Base-by-base conservation (phyloP, 2,888 invertebrate species). In the Amorpha juglandis region DNA sequence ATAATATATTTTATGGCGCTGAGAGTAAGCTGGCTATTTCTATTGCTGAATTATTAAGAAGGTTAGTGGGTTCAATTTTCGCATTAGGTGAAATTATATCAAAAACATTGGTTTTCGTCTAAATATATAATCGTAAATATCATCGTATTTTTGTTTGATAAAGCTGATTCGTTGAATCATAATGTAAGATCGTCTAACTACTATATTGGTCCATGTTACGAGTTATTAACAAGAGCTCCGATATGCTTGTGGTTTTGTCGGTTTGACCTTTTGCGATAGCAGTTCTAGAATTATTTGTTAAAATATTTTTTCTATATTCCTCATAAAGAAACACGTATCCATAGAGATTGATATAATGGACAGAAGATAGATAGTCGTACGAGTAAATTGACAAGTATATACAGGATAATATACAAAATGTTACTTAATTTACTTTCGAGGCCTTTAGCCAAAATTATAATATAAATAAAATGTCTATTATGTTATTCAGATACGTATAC, bases 381-480 rank as follows among this genome's bases (percentile, higher is more conserved):
- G n/a, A n/a, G 38, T 4, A 55, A 55, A 55, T 14, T 33, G 33
- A 53, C 21, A 33, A n/a, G n/a, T 21, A n/a, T 53, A 35, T 12
- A 53, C 53, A n/a, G 33, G n/a, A 35, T 55, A 21, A n/a, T 51
- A 51, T 51, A n/a, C 14, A 45, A 45, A 12, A 45, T 45, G 45
- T 45, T 27, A 27, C 4, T 27, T 1, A 1, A 27, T 27, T 27
- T 27, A 27, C 4, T 27, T 27, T 27, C 27, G 27, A 27, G 27
- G 27, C 27, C 4, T 27, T 27, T 27, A 27, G 27, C 27, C 27
- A 27, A 27, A 27, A 27, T 27, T 27, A 4, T 4, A 27, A 27
- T n/a, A n/a, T n/a, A 27, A 27, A 27, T 27, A 27, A 27, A 27
- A 27, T 27, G 27, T n/a, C n/a, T n/a, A n/a, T 27, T 27, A 27